Evolutionary conservation across 2,888 invertebrate genomes (phyloP).

Genomic region (Nephrotoma flavescens): DNA sequence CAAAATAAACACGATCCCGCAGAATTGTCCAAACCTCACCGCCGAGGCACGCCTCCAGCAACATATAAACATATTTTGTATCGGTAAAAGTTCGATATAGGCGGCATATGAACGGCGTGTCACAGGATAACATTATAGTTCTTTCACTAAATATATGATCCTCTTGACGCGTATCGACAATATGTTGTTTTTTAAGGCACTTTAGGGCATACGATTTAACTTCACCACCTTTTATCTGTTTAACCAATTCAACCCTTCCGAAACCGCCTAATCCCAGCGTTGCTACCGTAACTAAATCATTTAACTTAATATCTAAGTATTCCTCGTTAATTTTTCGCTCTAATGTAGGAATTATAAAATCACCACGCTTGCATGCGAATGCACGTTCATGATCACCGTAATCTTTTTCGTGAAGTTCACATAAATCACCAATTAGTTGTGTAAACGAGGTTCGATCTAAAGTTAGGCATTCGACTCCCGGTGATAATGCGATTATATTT

Average conservation of each 20-base stretch:
- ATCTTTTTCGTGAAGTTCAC: constrained; percentile 56
- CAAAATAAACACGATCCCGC: constrained; percentile 69
- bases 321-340: constrained; percentile 25
- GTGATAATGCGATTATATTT: constrained; percentile 74
- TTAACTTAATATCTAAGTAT: constrained; percentile 53
- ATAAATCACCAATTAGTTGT: constrained; percentile 59
- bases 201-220: constrained; percentile 62
- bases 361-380: constrained; percentile 17
- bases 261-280: constrained; percentile 90
- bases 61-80: constrained; percentile 80
- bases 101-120: constrained; percentile 38
- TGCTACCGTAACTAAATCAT: constrained; percentile 64
- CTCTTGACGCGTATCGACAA: constrained; percentile 78
- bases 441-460: constrained; percentile 65
- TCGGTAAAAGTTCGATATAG: constrained; percentile 83
- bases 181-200: constrained; percentile 77
- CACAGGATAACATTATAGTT: constrained; percentile 61
- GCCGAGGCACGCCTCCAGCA: constrained; percentile 87
- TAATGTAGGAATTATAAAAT: not conserved
- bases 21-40: constrained; percentile 91
- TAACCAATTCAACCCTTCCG: constrained; percentile 71
- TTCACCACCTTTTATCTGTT: constrained; percentile 36
- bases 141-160: constrained; percentile 82
- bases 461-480: constrained; percentile 76
- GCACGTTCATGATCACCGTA: constrained; percentile 50